phyloP scores from a whole-genome alignment of 1,140 invertebrate genomes.

The Teleopsis dalmanni region DNA sequence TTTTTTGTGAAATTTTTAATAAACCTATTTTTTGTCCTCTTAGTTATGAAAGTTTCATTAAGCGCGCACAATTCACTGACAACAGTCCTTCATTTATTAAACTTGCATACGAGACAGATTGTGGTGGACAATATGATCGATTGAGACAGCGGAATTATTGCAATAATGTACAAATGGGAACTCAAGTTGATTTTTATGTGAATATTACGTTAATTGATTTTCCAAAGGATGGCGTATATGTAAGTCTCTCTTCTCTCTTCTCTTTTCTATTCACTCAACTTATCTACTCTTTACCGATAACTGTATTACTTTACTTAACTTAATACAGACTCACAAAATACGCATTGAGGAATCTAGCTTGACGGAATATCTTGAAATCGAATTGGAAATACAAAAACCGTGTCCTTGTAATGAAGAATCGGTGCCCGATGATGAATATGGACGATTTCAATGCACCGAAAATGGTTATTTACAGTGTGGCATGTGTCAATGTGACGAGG shows the following conservation, averaged over 20 bases:
- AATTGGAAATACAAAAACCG: slow-evolving; percentile 34
- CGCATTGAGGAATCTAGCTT: slow-evolving; percentile 31
- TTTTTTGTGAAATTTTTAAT: background rate
- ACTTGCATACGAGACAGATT: slow-evolving; percentile 52
- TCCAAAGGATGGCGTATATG: slow-evolving; percentile 44
- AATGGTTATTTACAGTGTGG: slow-evolving; percentile 51
- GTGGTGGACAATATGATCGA: slow-evolving; percentile 41
- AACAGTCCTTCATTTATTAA: slow-evolving; percentile 47
- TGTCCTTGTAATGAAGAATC: slow-evolving; percentile 29
- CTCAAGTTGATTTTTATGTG: slow-evolving; percentile 51
- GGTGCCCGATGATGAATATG: slow-evolving; percentile 18
- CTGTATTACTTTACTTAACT: too few relatives aligned
- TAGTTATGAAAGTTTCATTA: slow-evolving; percentile 50
- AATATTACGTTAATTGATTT: slow-evolving; percentile 50
- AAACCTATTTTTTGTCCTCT: background rate
- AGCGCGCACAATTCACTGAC: slow-evolving; percentile 51
- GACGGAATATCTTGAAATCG: slow-evolving; percentile 42
- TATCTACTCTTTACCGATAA: too few relatives aligned
- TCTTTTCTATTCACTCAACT: too few relatives aligned
- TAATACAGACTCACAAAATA: slow-evolving; percentile 18
- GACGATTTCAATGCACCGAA: slow-evolving; percentile 19
- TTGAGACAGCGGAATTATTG: slow-evolving; percentile 46
- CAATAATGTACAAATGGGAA: slow-evolving; percentile 49
- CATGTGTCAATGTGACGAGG: slow-evolving; percentile 51
- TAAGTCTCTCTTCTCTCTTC: too few relatives aligned